A percentile compares a stretch with the other conserved stretches of the same genome.
Conservation (phyloP, 2,888 invertebrate species). For the Helobdella robusta region DNA sequence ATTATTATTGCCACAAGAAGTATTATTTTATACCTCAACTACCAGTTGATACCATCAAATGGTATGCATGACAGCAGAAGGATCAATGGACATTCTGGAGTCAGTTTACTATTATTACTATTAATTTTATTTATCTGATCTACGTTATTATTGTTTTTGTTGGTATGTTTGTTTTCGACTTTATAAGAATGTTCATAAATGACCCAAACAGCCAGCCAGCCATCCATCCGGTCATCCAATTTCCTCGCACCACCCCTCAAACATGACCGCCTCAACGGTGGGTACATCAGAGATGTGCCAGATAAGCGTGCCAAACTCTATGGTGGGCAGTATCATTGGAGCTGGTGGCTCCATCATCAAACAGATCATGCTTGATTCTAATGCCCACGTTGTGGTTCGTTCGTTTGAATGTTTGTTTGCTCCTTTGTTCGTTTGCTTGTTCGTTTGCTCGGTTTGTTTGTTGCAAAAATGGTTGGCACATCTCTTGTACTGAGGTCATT, state of each 20-base stretch:
- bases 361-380: slow-evolving; percentile 89
- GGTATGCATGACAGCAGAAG: background rate
- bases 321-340: slow-evolving; percentile 95
- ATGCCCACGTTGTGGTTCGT: slow-evolving; percentile 57
- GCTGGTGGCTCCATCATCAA: slow-evolving; percentile 93
- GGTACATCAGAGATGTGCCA: slow-evolving; percentile 33
- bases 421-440: too few species aligned
- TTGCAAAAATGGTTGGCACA: background rate
- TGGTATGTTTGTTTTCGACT: background rate
- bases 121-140: too few species aligned
- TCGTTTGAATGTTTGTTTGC: background rate
- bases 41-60: background rate
- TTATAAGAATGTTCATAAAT: background rate
- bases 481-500: background rate
- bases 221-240: too few species aligned
- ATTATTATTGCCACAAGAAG: background rate
- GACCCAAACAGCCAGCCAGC: too few species aligned
- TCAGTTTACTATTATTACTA: too few species aligned
- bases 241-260: background rate
- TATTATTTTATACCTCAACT: background rate
- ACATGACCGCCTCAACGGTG: too few species aligned
- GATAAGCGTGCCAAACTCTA: slow-evolving; percentile 79
- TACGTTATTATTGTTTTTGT: too few species aligned
- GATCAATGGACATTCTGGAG: too few species aligned
- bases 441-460: background rate